Percentiles rank a stretch among this genome's conserved stretches.
These are phyloP conservation scores for Andrena marginata DNA, from an alignment of 2,888 invertebrate genomes.

Conservation along the genomic window DNA sequence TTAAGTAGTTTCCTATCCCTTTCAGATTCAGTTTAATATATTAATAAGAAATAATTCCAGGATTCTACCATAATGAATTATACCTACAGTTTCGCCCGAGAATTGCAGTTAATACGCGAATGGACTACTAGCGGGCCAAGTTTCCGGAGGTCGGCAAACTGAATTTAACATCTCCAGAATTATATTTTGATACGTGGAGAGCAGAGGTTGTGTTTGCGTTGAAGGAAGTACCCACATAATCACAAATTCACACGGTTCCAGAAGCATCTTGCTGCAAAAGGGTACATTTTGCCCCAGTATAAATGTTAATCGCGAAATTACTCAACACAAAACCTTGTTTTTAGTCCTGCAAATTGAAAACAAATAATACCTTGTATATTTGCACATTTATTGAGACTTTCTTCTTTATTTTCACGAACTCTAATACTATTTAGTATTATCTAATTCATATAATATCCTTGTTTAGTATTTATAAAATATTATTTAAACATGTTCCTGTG, in stretches of 20 bases:
- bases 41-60: slow-evolving; percentile 3
- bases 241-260: slow-evolving; percentile 23
- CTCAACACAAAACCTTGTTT: not conserved
- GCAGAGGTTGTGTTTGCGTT: slow-evolving; percentile 27
- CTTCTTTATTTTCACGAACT: too few species aligned
- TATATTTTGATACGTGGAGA: slow-evolving; percentile 77
- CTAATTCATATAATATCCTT: too few species aligned
- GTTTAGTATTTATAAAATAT: too few species aligned
- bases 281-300: not conserved
- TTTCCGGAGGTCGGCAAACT: slow-evolving; percentile 78
- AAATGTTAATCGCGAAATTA: not conserved
- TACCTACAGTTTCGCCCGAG: slow-evolving; percentile 74
- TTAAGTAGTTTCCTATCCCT: not conserved
- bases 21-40: not conserved
- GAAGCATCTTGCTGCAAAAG: not conserved
- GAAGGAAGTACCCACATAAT: slow-evolving; percentile 45
- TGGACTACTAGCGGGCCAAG: slow-evolving; percentile 69
- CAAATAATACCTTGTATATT: too few species aligned
- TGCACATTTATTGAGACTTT: too few species aligned
- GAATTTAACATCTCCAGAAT: slow-evolving; percentile 82
- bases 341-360: not conserved
- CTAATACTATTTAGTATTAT: too few species aligned
- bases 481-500: too few species aligned
- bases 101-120: slow-evolving; percentile 79
- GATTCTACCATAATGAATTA: slow-evolving; percentile 78